Evolutionary conservation across 2,113 vertebrate species (phyloP), one percentile per base, ranked within the genome.

Genomic region (Misgurnus mizolepis): DNA sequence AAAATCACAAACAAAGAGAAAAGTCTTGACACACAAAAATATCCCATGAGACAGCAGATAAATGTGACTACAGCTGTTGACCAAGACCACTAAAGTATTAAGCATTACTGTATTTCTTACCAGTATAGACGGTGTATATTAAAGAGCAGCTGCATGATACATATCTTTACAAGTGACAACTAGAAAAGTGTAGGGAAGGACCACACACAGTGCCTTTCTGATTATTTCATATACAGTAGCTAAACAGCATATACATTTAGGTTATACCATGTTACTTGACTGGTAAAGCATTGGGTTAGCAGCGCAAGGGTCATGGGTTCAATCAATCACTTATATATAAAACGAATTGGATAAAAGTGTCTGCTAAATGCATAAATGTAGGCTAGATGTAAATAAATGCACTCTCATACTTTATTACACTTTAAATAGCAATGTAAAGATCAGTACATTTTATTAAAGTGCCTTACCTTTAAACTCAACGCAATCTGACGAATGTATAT

Each of bases 401-500:
- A 45, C 8, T 8, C 43, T 45, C 6, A 45, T 45, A 45, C 43
- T 45, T 45, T 4, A 45, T 5, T 45, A 45, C 6, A 45, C 43
- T 39, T 43, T 10, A 74, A 27, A 61, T 4, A 45, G 5, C 22
- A n/a, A 17, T 14, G 14, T 12, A 71, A 18, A 73, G 10, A 73
- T 73, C 1, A 72, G 41, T 15, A 1, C 1, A 72, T 53, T 53
- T 14, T 14, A 41, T 55, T 1, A 39, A 2, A 55, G 6, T 0
- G 56, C 0, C 58, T 92, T 95, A 97, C 96, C 96, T 98, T 94
- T 69, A 98, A 92, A 87, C 96, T 97, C 76, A 95, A 92, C 2
- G 96, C 96, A 83, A 98, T 96, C 92, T 98, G 96, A 3, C 96
- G 95, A 84, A 98, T 97, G 90, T 98, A 98, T 83, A 98, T 94